Percentiles rank a stretch among this genome's conserved stretches.
Conservation (phyloP, 2,888 invertebrate genomes). For the Cheilosia vulpina region DNA sequence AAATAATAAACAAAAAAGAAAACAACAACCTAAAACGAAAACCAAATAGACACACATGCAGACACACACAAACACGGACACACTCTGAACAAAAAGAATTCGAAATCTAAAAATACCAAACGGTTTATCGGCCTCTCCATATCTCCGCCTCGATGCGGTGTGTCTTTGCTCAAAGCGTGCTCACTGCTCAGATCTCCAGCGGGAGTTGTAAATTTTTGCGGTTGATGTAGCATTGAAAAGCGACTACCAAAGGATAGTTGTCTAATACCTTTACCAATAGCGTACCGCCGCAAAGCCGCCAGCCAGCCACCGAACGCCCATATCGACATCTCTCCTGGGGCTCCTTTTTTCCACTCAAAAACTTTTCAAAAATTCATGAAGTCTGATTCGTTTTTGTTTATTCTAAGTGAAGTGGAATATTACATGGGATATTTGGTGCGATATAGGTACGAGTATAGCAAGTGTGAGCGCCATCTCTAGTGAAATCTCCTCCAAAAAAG, state of each 20-base stretch:
- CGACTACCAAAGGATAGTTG: slow-evolving; percentile 70
- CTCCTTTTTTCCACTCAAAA: slow-evolving; percentile 75
- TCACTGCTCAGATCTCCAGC: slow-evolving; percentile 64
- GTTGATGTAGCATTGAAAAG: slow-evolving; percentile 74
- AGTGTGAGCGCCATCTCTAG: slow-evolving; percentile 50
- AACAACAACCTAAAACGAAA: slow-evolving; percentile 4
- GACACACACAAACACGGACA: background rate
- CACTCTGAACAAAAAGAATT: slow-evolving; percentile 51
- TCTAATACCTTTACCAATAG: slow-evolving; percentile 62
- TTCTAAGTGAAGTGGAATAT: slow-evolving; percentile 75
- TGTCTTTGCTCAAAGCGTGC: slow-evolving; percentile 61
- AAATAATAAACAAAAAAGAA: slow-evolving; percentile 9
- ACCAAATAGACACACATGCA: background rate
- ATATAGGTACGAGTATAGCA: background rate
- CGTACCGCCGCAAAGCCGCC: slow-evolving; percentile 47
- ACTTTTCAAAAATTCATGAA: slow-evolving; percentile 75
- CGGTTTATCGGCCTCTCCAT: slow-evolving; percentile 62
- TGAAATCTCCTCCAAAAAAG: slow-evolving; percentile 62
- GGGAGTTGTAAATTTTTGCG: slow-evolving; percentile 75
- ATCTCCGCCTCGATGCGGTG: slow-evolving; percentile 20
- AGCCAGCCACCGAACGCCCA: background rate
- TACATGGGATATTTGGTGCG: slow-evolving; percentile 71
- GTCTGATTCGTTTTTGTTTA: slow-evolving; percentile 75
- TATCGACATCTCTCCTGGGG: slow-evolving; percentile 62
- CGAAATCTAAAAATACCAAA: slow-evolving; percentile 69